A percentile compares a stretch with the other conserved stretches of the same genome.
These are phyloP conservation scores for Pristis pectinata DNA, from an alignment of 2,797 vertebrate genomes.

Conservation along the genomic window DNA sequence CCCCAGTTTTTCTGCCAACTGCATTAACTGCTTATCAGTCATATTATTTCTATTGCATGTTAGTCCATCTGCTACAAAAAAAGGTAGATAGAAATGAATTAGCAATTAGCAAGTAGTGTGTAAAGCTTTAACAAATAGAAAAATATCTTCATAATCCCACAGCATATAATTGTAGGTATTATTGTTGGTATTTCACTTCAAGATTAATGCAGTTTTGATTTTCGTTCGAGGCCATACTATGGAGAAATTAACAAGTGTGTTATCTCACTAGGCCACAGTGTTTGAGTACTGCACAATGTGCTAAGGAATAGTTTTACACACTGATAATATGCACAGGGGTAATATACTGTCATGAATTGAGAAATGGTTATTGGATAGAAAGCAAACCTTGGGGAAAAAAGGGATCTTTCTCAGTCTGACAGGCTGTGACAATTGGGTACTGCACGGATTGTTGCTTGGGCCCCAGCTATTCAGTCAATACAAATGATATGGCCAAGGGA, in stretches of 20 bases:
- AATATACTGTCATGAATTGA: too few relatives aligned
- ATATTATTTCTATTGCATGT: slow-evolving; percentile 42
- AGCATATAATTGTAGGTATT: neutral
- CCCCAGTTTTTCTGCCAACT: slow-evolving; percentile 63
- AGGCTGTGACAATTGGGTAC: too few relatives aligned
- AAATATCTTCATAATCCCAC: neutral
- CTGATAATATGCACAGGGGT: too few relatives aligned
- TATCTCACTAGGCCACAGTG: neutral
- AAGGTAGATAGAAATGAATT: neutral
- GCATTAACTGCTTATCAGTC: slow-evolving; percentile 66
- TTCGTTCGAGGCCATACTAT: neutral
- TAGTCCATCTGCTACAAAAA: slow-evolving; percentile 51
- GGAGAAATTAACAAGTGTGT: neutral
- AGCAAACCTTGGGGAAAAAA: too few relatives aligned
- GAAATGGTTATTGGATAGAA: too few relatives aligned
- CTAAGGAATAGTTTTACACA: too few relatives aligned
- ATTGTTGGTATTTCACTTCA: neutral
- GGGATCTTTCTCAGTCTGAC: too few relatives aligned
- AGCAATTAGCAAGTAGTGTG: neutral
- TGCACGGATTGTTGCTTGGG: too few relatives aligned
- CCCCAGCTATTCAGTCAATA: too few relatives aligned
- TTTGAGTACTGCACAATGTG: neutral
- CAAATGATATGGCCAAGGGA: too few relatives aligned
- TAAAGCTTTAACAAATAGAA: neutral
- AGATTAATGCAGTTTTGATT: neutral